Evolutionary conservation across 2,888 invertebrate genomes (phyloP).

Genomic region (Lithophane semibrunnea): DNA sequence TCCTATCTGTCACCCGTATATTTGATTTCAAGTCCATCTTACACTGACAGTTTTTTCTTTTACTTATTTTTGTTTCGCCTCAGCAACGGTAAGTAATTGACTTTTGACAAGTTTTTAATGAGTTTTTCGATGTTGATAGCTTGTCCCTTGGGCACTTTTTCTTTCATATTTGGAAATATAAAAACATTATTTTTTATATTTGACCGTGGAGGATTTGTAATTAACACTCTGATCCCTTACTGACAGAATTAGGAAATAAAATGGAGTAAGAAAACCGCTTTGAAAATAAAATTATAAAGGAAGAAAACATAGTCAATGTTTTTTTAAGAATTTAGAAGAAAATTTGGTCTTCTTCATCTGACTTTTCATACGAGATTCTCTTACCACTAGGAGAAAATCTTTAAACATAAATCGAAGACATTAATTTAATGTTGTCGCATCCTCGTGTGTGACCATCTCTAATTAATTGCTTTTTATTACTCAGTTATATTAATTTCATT

Average conservation of each 20-base stretch:
- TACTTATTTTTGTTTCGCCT: constrained; percentile 65
- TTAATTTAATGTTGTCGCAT: not conserved
- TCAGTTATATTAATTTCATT: constrained; percentile 1
- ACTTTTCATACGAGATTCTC: not conserved
- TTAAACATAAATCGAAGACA: not conserved
- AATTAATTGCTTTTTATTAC: constrained; percentile 1
- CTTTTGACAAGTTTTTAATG: constrained; percentile 77
- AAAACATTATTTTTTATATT: constrained; percentile 14
- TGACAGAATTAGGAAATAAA: not conserved
- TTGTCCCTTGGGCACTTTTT: constrained; percentile 43
- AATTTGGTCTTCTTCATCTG: not conserved
- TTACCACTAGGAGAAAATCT: not conserved
- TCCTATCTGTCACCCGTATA: not conserved
- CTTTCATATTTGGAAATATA: constrained; percentile 25
- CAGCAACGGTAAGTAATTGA: constrained; percentile 70
- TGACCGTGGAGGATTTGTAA: constrained; percentile 4
- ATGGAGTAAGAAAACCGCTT: not conserved
- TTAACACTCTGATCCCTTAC: not conserved
- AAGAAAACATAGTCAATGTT: too few species aligned
- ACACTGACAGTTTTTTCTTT: constrained; percentile 41
- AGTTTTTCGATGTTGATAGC: constrained; percentile 67
- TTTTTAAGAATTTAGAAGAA: not conserved
- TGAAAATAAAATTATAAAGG: not conserved
- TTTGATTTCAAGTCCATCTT: constrained; percentile 32
- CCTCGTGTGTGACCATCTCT: not conserved